A percentile compares a stretch with the other conserved stretches of the same genome.
phyloP scores from a whole-genome alignment of 2,113 vertebrate genomes.

The Gallinago jamesoni region DNA sequence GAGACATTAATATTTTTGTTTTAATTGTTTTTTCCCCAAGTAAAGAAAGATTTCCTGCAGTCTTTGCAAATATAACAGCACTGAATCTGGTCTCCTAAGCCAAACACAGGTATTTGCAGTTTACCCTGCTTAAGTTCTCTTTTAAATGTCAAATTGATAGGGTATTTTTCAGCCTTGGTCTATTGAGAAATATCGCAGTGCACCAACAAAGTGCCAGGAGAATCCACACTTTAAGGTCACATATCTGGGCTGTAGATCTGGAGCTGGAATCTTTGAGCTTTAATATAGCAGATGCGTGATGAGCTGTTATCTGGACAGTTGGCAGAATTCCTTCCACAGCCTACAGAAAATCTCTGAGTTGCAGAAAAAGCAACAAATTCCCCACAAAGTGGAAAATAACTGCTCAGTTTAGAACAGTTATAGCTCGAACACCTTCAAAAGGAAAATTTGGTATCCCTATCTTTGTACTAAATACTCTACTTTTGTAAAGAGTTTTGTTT shows the following conservation, averaged over 20 bases:
- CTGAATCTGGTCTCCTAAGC: background rate
- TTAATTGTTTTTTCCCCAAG: accelerated
- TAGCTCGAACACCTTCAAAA: background rate
- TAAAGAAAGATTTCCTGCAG: background rate
- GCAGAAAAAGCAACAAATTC: background rate
- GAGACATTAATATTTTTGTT: background rate
- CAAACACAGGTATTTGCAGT: background rate
- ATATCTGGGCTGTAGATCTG: background rate
- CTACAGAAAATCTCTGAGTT: background rate
- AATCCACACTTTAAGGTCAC: background rate
- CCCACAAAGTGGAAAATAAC: background rate
- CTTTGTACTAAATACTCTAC: background rate
- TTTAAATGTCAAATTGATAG: background rate
- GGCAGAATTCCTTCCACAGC: background rate
- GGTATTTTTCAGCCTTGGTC: background rate
- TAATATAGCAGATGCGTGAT: background rate
- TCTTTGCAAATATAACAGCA: background rate
- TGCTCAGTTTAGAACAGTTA: background rate
- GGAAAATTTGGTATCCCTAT: background rate
- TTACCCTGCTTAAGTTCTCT: background rate
- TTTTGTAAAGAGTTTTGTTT: background rate
- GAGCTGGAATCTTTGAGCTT: background rate
- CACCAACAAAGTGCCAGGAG: background rate
- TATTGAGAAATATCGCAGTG: background rate
- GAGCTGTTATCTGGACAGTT: background rate